Conservation (phyloP, 2,113 vertebrate genomes). For the Cinclus cinclus region DNA sequence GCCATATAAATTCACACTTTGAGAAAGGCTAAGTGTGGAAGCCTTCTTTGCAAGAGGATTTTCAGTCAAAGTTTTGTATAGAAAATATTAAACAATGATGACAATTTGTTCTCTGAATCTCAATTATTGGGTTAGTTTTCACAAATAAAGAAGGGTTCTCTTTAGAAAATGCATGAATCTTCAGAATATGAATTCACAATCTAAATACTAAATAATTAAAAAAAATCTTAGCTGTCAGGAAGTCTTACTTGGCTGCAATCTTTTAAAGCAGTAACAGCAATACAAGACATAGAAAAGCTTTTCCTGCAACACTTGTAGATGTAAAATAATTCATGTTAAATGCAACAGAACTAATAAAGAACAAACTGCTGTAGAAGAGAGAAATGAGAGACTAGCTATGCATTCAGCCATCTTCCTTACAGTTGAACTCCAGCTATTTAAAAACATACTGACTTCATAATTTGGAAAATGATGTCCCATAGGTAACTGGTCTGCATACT, state of each 20-base stretch:
- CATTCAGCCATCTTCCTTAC: background rate
- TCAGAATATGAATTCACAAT: slow-evolving; percentile 9
- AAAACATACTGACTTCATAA: background rate
- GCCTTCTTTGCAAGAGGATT: slow-evolving; percentile 23
- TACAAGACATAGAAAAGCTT: slow-evolving; percentile 28
- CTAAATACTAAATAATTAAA: slow-evolving; percentile 1
- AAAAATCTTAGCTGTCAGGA: background rate
- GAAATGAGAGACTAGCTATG: background rate
- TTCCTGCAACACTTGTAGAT: slow-evolving; percentile 9
- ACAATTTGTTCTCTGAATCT: slow-evolving; percentile 36
- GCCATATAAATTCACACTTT: slow-evolving; percentile 38
- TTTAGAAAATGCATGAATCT: slow-evolving; percentile 8
- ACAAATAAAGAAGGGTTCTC: background rate
- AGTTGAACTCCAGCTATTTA: slow-evolving; percentile 35
- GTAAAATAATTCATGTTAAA: slow-evolving; percentile 12
- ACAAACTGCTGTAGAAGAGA: background rate
- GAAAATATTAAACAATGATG: background rate
- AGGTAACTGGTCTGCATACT: slow-evolving; percentile 18
- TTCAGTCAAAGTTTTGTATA: slow-evolving; percentile 26
- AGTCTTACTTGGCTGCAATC: background rate
- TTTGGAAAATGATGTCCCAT: slow-evolving; percentile 3
- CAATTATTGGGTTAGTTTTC: slow-evolving; percentile 35
- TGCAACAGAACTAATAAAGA: slow-evolving; percentile 32
- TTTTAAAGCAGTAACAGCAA: slow-evolving; percentile 19
- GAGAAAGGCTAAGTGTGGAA: slow-evolving; percentile 36